These are phyloP conservation scores for Sylvicola cinctus DNA, from an alignment of 2,888 invertebrate species.

Conservation along the genomic window DNA sequence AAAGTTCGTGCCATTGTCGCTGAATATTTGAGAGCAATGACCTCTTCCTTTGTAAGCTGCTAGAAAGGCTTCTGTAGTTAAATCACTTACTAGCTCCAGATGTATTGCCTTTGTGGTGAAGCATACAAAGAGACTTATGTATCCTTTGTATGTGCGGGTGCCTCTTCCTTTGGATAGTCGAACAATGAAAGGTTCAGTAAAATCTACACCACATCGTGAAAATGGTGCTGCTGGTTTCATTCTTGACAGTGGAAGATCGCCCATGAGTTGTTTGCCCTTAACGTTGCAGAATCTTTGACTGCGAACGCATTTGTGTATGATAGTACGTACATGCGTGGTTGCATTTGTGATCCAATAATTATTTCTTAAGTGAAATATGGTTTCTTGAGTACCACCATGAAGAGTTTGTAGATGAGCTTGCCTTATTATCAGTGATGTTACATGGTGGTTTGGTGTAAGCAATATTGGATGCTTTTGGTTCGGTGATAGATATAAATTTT, in stretches of 20 bases:
- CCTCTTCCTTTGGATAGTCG: constrained; percentile 8
- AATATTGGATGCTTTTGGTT: no score
- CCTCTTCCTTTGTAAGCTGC: constrained; percentile 12
- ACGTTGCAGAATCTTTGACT: constrained; percentile 5
- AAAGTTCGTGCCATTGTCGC: constrained; percentile 15
- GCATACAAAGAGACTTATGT: constrained; percentile 13
- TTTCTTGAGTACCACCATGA: constrained; percentile 9
- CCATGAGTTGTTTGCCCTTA: constrained; percentile 10
- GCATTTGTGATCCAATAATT: constrained; percentile 10
- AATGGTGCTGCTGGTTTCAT: constrained; percentile 8
- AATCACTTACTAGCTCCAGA: constrained; percentile 7
- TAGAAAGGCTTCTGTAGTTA: constrained; percentile 11
- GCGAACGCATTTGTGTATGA: constrained; percentile 6
- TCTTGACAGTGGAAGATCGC: constrained; percentile 10
- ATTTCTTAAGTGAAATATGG: constrained; percentile 7
- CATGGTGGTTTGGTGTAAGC: no score
- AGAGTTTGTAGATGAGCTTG: no score
- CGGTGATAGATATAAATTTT: not conserved
- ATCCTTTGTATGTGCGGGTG: constrained; percentile 9
- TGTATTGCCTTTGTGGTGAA: constrained; percentile 9
- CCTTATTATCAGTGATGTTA: no score
- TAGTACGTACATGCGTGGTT: constrained; percentile 4
- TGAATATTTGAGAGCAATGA: constrained; percentile 9
- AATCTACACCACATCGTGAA: constrained; percentile 9
- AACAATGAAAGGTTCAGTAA: constrained; percentile 9